These are phyloP conservation scores for Cotesia vestalis DNA, from an alignment of 1,140 invertebrate species.

Conservation along the genomic window DNA sequence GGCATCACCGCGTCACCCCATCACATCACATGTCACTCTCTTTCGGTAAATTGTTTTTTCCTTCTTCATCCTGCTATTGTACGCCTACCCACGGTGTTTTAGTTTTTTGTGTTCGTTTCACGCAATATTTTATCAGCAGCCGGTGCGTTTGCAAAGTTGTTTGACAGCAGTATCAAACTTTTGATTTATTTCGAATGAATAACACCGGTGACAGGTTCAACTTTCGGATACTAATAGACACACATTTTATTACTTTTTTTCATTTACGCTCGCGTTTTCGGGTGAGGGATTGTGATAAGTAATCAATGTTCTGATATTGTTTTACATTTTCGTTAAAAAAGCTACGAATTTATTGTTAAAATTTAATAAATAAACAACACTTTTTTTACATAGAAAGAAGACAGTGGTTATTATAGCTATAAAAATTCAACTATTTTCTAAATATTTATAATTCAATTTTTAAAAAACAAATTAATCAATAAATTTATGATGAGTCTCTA, in stretches of 20 bases:
- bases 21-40: background rate
- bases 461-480: too few species aligned
- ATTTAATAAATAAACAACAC: too few species aligned
- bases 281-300: background rate
- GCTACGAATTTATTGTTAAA: too few species aligned
- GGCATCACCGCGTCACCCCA: background rate
- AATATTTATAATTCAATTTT: too few species aligned
- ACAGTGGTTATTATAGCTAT: too few species aligned
- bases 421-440: too few species aligned
- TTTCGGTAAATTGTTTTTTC: conserved; percentile 5
- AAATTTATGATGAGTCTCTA: too few species aligned
- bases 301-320: too few species aligned
- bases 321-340: too few species aligned
- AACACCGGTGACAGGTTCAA: conserved; percentile 8
- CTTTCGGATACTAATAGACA: conserved; percentile 2
- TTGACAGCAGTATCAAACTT: conserved; percentile 19
- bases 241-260: background rate
- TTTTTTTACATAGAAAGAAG: too few species aligned
- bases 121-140: conserved; percentile 17
- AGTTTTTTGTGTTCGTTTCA: background rate
- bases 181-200: conserved; percentile 18
- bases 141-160: conserved; percentile 16
- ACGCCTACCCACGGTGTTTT: too few species aligned
- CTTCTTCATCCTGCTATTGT: background rate
- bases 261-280: background rate